phyloP scores from a whole-genome alignment of 1,140 invertebrate genomes.

The Rhizoglyphus robini region DNA sequence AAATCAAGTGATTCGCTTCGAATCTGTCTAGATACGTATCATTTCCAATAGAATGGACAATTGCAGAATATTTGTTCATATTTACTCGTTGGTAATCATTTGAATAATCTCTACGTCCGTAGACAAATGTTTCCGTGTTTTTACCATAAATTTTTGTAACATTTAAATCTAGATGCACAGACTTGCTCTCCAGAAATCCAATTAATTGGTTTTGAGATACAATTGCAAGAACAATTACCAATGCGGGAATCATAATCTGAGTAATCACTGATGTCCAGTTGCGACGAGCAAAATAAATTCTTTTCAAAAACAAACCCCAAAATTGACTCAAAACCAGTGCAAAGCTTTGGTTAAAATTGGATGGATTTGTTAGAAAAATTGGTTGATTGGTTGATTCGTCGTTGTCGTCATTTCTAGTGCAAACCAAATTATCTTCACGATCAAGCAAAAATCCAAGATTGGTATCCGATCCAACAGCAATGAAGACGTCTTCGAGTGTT shows the following conservation, averaged over 20 bases:
- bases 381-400: background rate
- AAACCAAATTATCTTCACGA: background rate
- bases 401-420: background rate
- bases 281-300: constrained; percentile 26
- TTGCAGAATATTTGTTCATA: background rate
- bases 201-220: no score
- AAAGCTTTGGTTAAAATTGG: background rate
- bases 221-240: background rate
- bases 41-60: background rate
- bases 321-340: constrained; percentile 14
- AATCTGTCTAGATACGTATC: background rate
- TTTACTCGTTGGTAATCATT: background rate
- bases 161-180: background rate
- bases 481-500: constrained; percentile 71
- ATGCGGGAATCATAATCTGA: constrained; percentile 4
- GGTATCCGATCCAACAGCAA: constrained; percentile 39
- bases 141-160: background rate
- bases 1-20: background rate
- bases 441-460: no score
- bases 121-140: background rate
- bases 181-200: background rate
- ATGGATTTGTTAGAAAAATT: background rate
- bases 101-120: background rate
- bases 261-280: constrained; percentile 20
- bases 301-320: constrained; percentile 23